Base-by-base conservation (phyloP, 2,888 invertebrate genomes). In the Nasonia oneida region DNA sequence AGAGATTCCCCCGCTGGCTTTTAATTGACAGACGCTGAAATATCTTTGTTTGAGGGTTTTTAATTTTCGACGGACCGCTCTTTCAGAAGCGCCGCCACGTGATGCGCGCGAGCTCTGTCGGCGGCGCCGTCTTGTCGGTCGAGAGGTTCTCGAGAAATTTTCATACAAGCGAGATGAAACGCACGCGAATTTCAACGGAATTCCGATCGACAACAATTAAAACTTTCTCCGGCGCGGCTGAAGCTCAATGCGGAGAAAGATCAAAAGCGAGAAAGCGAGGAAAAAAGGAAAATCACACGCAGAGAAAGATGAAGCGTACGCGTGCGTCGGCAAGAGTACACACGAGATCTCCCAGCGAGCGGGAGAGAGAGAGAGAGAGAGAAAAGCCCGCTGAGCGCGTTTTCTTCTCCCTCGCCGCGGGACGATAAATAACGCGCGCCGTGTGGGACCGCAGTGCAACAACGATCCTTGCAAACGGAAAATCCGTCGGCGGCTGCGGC, bases 11-110 rank as follows among this genome's bases (percentile, higher is more conserved):
- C 29, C 37, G 76, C 57, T 77, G 47, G 23, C 33, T 73, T 53
- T 81, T 85, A 81, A 85, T 78, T 85, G 78, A 81, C 77, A 15
- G 42, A n/a, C 77, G 64, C 6, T 76, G 42, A 78, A 81, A 85
- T 85, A 67, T 81, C 81, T 81, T 81, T 76, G 80, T 84, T 47
- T 33, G n/a, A 53, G 57, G 67, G 53, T 37, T 67, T 74, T 53
- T 74, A 73, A 74, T 79, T 79, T 74, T 50, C 64, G 39, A n/a
- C 2, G 14, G 14, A 12, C 23, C 76, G 57, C 12, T 18, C 53
- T 18, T 61, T 61, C 10, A 77, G 15, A 57, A 61, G 23, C 29
- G 33, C 29, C 67, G 67, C 23, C 67, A 33, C 33, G 14, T 1
- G 5, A 18, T 18, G 57, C 57, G 57, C 57, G n/a, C 57, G 18